phyloP scores from a whole-genome alignment of 2,797 vertebrate species.

The Danio kyathit region DNA sequence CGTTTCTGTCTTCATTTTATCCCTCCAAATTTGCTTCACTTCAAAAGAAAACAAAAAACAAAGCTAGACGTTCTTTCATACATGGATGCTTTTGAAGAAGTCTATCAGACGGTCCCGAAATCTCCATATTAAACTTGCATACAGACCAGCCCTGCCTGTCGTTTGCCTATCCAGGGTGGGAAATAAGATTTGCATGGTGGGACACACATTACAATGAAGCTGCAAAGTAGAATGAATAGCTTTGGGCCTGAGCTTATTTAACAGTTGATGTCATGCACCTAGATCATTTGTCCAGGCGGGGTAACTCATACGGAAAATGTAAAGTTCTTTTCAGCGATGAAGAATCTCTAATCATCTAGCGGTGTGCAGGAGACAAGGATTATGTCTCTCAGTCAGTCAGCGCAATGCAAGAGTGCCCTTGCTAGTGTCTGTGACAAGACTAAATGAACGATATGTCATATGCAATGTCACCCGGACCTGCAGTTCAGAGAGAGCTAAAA shows the following conservation, averaged over 20 bases:
- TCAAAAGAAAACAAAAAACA: neutral
- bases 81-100: slow-evolving; percentile 74
- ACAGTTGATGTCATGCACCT: slow-evolving; percentile 79
- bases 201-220: slow-evolving; percentile 69
- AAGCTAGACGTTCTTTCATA: slow-evolving; percentile 67
- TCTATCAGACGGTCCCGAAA: slow-evolving; percentile 68
- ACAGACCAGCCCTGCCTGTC: slow-evolving; percentile 69
- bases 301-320: slow-evolving; percentile 82
- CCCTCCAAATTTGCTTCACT: slow-evolving; percentile 5
- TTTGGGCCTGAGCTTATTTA: slow-evolving; percentile 78
- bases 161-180: slow-evolving; percentile 73
- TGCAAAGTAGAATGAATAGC: slow-evolving; percentile 79
- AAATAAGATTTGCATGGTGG: slow-evolving; percentile 78
- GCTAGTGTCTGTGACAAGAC: neutral
- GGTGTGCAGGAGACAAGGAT: slow-evolving; percentile 65
- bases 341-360: slow-evolving; percentile 69
- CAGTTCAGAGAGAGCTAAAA: neutral
- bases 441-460: neutral
- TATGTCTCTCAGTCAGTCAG: slow-evolving; percentile 62
- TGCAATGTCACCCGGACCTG: neutral
- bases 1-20: neutral
- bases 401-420: slow-evolving; percentile 20
- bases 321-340: slow-evolving; percentile 74
- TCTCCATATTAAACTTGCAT: slow-evolving; percentile 75
- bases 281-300: slow-evolving; percentile 74